phyloP scores from a whole-genome alignment of 2,888 invertebrate species.

The Atrina japonica region DNA sequence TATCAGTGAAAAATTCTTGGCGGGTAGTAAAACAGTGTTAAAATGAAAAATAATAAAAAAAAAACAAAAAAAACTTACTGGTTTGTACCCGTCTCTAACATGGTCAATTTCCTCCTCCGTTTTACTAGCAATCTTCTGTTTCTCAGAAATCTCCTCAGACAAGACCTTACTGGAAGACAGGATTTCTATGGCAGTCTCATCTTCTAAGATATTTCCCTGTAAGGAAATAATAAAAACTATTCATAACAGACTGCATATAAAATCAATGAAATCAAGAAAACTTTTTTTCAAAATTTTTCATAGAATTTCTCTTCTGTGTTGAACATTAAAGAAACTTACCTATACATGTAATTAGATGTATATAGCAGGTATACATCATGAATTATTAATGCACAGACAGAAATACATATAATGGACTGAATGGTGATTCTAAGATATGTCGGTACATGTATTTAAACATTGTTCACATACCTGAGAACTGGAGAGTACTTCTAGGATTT shows the following conservation, averaged over 20 bases:
- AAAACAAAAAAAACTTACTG: conserved; percentile 76
- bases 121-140: conserved; percentile 89
- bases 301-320: neutral
- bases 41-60: too few species aligned
- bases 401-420: too few species aligned
- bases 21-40: too few species aligned
- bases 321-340: too few species aligned
- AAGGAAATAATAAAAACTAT: too few species aligned
- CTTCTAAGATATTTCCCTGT: conserved; percentile 93
- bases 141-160: conserved; percentile 93
- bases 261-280: neutral
- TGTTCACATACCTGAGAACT: conserved; percentile 84
- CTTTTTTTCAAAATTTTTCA: neutral
- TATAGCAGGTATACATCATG: too few species aligned
- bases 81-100: conserved; percentile 79
- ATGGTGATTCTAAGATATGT: too few species aligned
- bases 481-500: conserved; percentile 93
- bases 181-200: conserved; percentile 95
- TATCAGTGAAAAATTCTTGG: too few species aligned
- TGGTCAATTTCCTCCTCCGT: conserved; percentile 79
- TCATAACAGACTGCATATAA: too few species aligned
- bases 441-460: too few species aligned
- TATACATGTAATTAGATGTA: too few species aligned
- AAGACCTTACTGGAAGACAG: conserved; percentile 87
- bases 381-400: too few species aligned